Percentiles rank a stretch among this genome's conserved stretches.
phyloP scores from a whole-genome alignment of 2,888 invertebrate species.

The Ormyrus labotus region DNA sequence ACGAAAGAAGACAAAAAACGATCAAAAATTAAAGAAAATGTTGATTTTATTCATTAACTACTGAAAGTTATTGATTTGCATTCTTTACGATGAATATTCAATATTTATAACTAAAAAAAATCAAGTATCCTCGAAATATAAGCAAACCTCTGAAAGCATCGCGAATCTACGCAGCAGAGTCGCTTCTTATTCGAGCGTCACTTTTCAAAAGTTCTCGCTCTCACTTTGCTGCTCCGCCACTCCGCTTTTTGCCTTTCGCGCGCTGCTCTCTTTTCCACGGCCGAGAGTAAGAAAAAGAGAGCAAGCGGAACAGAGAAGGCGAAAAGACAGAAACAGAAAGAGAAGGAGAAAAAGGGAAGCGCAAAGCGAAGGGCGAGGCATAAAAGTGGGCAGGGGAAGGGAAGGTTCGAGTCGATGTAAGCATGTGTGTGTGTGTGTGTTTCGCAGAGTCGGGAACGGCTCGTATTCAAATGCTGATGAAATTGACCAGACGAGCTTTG shows the following conservation, averaged over 20 bases:
- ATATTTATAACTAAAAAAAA: no score
- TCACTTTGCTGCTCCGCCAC: not conserved
- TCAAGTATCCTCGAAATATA: not conserved
- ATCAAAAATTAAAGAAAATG: no score
- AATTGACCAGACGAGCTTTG: constrained; percentile 76
- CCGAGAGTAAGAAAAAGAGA: constrained; percentile 13
- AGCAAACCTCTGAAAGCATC: constrained; percentile 7
- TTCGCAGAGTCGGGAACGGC: constrained; percentile 55
- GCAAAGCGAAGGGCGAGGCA: constrained; percentile 10
- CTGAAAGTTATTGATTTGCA: no score
- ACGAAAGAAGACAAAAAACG: no score
- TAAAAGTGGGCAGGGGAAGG: constrained; percentile 50
- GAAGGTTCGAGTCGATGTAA: no score
- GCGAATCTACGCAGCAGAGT: not conserved
- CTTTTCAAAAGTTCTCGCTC: constrained; percentile 64
- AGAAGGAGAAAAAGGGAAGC: constrained; percentile 55
- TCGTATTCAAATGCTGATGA: constrained; percentile 76
- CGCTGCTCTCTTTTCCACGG: constrained; percentile 32
- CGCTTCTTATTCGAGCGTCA: constrained; percentile 64
- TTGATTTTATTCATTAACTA: no score
- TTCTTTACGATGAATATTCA: no score
- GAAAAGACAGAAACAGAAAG: constrained; percentile 51
- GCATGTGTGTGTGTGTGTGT: constrained; percentile 42
- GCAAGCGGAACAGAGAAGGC: constrained; percentile 10
- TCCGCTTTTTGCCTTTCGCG: constrained; percentile 17